Base-by-base conservation (phyloP, 2,797 vertebrate genomes). In the Alosa sapidissima region DNA sequence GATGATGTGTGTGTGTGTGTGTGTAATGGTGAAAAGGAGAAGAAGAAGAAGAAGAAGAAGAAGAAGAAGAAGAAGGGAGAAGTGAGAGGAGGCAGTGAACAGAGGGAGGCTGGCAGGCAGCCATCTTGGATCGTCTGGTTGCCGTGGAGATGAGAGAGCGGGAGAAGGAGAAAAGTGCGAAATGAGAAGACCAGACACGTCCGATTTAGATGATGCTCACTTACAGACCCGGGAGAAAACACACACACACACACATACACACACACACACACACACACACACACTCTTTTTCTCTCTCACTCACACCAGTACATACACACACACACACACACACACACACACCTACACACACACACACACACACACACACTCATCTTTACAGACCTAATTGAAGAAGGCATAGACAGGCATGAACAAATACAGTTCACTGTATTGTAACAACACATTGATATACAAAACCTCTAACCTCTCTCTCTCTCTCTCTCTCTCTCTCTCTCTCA, bases 101-200 rank as follows among this genome's bases (percentile, higher is more conserved):
- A 47, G 83, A 81, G 52, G 60, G 81, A 81, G 41, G 78, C 86
- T 90, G 89, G 89, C 91, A 89, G 83, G 83, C 75, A 60, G 85
- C 90, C 91, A 91, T 91, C 78, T 91, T 91, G 89, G 89, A 86
- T 87, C 87, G 88, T 90, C 90, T 90, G 89, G 91, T 91, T 91
- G 90, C 90, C 84, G 86, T 91, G 91, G 91, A 87, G 90, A 91
- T 86, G 33, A 78, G 81, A 84, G 60, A 83, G 41, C 3, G 68
- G 14, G 72, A 21, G 41, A 19, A 21, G 41, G 14, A 78, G 41
- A 47, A 16, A 3, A 78, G 72, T 78, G 72, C 36, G 11, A 47
- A 84, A 88, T 87, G 85, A 88, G 86, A 83, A 87, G 88, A 88
- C 65, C 52, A 88, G 87, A 88, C 84, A 83, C 81, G 81, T 87